A percentile compares a stretch with the other conserved stretches of the same genome.
Evolutionary conservation across 2,888 invertebrate genomes (phyloP).

Genomic region (Orchestes rusci): DNA sequence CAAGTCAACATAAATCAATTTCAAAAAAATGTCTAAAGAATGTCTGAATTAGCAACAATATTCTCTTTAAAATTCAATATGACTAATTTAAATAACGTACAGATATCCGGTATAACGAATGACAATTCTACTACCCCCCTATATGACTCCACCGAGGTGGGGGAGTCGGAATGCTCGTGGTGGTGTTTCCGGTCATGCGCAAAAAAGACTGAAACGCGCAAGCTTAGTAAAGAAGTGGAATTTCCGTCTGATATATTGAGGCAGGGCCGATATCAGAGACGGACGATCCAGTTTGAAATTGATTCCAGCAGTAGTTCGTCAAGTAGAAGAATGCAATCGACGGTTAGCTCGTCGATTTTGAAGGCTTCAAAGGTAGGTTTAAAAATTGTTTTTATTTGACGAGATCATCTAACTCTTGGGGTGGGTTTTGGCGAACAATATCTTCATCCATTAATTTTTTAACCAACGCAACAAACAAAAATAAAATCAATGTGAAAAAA

Average conservation of each 20-base stretch:
- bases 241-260: slow-evolving; percentile 14
- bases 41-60: no score
- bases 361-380: slow-evolving; percentile 22
- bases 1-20: no score
- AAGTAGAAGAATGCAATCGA: slow-evolving; percentile 21
- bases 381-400: no score
- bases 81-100: no score
- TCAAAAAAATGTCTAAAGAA: no score
- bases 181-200: slow-evolving; percentile 28
- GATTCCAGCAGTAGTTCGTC: slow-evolving; percentile 24
- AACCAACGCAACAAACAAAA: no score
- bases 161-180: slow-evolving; percentile 19
- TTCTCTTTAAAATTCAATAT: no score
- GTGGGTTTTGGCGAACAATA: no score
- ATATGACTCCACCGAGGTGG: slow-evolving; percentile 14
- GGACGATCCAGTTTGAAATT: slow-evolving; percentile 33
- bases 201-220: slow-evolving; percentile 10
- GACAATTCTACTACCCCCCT: slow-evolving; percentile 15
- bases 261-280: slow-evolving; percentile 29
- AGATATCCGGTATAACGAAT: no score
- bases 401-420: no score
- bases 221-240: slow-evolving; percentile 8
- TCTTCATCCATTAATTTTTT: no score
- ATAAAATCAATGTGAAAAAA: no score
- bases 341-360: slow-evolving; percentile 25